phyloP scores from a whole-genome alignment of 2,113 vertebrate genomes.

The Microcebus lehilahytsara region DNA sequence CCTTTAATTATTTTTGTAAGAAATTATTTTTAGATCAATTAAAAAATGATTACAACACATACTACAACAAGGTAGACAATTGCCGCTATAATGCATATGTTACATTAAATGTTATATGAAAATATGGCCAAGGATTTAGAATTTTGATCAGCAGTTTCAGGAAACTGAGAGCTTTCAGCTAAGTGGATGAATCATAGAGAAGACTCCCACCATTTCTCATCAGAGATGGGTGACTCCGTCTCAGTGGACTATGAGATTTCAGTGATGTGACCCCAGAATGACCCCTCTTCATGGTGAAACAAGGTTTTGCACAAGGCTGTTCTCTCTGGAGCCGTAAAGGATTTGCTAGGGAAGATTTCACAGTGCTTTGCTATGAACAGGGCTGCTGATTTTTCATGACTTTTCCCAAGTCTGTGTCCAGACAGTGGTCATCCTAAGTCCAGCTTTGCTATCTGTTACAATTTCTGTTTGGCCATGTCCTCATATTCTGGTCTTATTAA shows the following conservation, averaged over 20 bases:
- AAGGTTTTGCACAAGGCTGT: constrained; percentile 28
- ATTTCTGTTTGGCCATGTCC: not conserved
- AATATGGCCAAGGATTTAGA: not conserved
- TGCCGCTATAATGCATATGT: not conserved
- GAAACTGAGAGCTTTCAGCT: not conserved
- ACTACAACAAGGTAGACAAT: not conserved
- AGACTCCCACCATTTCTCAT: not conserved
- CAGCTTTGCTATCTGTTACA: fast-evolving
- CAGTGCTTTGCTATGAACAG: not conserved
- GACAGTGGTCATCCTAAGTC: not conserved
- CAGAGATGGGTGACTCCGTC: not conserved
- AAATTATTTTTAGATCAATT: not conserved
- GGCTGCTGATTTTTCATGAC: fast-evolving
- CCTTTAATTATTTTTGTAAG: not conserved
- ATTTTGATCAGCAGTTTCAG: not conserved
- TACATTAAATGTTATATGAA: not conserved
- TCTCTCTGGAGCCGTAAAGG: constrained; percentile 52
- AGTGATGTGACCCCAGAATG: constrained; percentile 26
- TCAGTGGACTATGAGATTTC: not conserved
- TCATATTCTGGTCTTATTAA: not conserved
- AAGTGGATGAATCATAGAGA: not conserved
- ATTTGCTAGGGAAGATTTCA: not conserved
- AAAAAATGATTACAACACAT: not conserved
- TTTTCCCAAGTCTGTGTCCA: not conserved
- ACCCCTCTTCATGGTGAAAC: constrained; percentile 48